Conservation (phyloP, 2,888 invertebrate genomes). For the Lasius fuliginosus region DNA sequence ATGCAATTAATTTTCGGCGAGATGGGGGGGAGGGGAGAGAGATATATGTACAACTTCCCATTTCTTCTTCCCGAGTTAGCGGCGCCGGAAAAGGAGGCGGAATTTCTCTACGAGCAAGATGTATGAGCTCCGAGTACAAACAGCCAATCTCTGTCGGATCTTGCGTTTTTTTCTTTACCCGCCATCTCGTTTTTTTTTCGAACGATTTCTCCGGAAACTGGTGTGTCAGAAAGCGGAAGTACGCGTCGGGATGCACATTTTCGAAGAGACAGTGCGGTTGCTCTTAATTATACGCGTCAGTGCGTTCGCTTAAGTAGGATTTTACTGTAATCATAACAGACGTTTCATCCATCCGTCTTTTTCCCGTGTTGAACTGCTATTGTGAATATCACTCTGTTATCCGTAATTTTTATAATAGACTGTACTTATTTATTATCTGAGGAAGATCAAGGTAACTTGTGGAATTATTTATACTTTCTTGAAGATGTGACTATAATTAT, state of each 20-base stretch:
- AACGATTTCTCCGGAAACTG: slow-evolving; percentile 49
- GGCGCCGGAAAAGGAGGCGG: slow-evolving; percentile 36
- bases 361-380: not conserved
- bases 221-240: slow-evolving; percentile 28
- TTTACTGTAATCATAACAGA: slow-evolving; percentile 23
- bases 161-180: slow-evolving; percentile 33
- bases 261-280: slow-evolving; percentile 20
- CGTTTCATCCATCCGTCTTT: not conserved
- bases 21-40: slow-evolving; percentile 30
- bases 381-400: slow-evolving; percentile 1
- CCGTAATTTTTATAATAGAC: not conserved
- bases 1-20: slow-evolving; percentile 68
- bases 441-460: not conserved
- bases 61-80: slow-evolving; percentile 48
- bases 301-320: slow-evolving; percentile 22
- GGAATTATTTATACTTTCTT: not conserved
- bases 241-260: slow-evolving; percentile 10
- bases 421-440: not conserved
- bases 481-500: not conserved
- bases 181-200: slow-evolving; percentile 42
- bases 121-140: slow-evolving; percentile 42
- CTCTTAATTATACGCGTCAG: slow-evolving; percentile 47
- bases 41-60: slow-evolving; percentile 55
- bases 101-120: slow-evolving; percentile 41
- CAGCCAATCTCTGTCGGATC: slow-evolving; percentile 62